These are phyloP conservation scores for Ridgeia piscesae DNA, from an alignment of 1,140 invertebrate species.

Conservation along the genomic window DNA sequence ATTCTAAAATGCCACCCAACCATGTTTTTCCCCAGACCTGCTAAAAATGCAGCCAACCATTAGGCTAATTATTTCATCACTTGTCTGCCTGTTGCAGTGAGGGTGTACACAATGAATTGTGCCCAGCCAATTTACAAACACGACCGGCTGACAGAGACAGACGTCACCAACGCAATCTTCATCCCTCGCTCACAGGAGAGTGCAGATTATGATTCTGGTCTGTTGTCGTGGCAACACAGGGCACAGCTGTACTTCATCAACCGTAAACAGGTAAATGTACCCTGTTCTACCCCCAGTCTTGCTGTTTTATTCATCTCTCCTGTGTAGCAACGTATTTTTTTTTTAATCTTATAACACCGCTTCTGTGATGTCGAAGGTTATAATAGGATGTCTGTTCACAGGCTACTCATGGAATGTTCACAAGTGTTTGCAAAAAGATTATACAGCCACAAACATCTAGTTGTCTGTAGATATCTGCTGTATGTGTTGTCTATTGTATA, in stretches of 20 bases:
- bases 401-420: too few species aligned
- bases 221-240: conserved; percentile 34
- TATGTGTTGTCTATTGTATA: too few species aligned
- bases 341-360: not conserved
- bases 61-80: not conserved
- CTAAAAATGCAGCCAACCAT: not conserved
- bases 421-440: too few species aligned
- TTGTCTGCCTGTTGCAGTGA: conserved; percentile 58
- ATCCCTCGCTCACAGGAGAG: conserved; percentile 33
- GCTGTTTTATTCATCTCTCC: not conserved
- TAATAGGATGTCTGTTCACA: too few species aligned
- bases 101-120: conserved; percentile 65
- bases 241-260: conserved; percentile 40
- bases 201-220: not conserved
- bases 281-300: not conserved
- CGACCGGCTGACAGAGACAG: not conserved
- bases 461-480: too few species aligned
- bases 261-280: conserved; percentile 29
- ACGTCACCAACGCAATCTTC: conserved; percentile 33
- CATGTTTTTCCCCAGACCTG: too few species aligned
- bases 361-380: not conserved
- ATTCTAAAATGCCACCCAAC: too few species aligned
- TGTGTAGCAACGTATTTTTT: not conserved
- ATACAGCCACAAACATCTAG: too few species aligned
- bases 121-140: conserved; percentile 56